Evolutionary conservation across 1,140 invertebrate species (phyloP).

Genomic region (Mya arenaria): DNA sequence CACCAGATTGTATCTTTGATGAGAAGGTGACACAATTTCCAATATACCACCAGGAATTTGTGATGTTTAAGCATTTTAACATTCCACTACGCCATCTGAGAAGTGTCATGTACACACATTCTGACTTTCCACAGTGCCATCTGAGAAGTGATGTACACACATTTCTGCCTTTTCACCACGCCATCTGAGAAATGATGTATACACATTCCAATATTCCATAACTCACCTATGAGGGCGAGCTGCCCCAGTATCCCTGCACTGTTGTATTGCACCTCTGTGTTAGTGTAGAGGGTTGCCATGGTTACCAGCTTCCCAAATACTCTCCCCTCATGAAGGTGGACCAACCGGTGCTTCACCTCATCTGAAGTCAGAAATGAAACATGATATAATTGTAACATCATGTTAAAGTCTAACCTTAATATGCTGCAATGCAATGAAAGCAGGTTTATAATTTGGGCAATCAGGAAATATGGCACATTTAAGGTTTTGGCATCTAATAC

Average conservation of each 20-base stretch:
- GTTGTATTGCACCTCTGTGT: constrained; percentile 74
- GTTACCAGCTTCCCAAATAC: constrained; percentile 67
- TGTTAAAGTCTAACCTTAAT: no score
- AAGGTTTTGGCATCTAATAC: no score
- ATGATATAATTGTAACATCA: no score
- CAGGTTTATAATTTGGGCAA: no score
- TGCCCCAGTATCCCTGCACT: constrained; percentile 74
- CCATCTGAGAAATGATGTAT: not conserved
- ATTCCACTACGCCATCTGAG: not conserved
- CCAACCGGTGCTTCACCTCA: constrained; percentile 65
- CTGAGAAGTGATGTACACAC: not conserved
- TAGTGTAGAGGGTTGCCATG: constrained; percentile 64
- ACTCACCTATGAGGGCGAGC: constrained; percentile 68
- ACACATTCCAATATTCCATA: not conserved
- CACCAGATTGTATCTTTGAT: no score
- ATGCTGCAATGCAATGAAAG: no score
- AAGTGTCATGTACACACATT: not conserved
- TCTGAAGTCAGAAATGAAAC: constrained; percentile 68
- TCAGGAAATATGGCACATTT: no score
- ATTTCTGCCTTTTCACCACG: not conserved
- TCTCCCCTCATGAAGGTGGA: constrained; percentile 62
- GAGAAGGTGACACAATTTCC: no score
- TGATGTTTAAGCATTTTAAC: not conserved
- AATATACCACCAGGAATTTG: not conserved
- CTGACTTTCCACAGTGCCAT: not conserved